Percentiles rank a stretch among this genome's conserved stretches.
phyloP scores from a whole-genome alignment of 2,888 invertebrate species.

The Lumbricus terrestris region DNA sequence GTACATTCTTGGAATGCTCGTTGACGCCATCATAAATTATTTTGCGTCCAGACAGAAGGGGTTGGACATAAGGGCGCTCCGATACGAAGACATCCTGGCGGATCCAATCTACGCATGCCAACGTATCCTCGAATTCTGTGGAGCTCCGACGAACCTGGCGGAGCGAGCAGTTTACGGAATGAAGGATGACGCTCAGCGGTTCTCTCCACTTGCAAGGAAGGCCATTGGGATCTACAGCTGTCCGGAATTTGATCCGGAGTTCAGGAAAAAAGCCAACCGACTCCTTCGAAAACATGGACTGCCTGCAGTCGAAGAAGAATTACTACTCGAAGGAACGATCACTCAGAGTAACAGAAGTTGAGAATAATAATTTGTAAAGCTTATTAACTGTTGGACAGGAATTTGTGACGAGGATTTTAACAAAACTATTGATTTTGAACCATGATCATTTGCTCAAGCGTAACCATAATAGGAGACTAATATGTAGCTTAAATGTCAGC shows the following conservation, averaged over 20 bases:
- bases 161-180: background rate
- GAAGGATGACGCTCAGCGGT: conserved; percentile 12
- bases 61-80: background rate
- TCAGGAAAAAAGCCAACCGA: background rate
- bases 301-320: background rate
- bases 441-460: no score
- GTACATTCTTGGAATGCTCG: background rate
- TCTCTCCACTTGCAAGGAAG: background rate
- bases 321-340: background rate
- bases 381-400: background rate
- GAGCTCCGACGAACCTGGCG: background rate
- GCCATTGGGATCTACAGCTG: background rate
- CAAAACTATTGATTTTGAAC: no score
- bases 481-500: no score
- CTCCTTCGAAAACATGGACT: background rate
- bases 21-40: background rate
- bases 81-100: conserved; percentile 17
- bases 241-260: background rate
- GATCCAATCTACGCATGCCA: background rate
- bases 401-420: background rate
- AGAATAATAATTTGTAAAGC: background rate
- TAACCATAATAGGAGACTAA: no score
- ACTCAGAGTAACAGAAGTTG: no score
- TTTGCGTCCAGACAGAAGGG: background rate
- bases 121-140: background rate